Conservation (phyloP, 1,140 invertebrate genomes). For the Nylanderia fulva region DNA sequence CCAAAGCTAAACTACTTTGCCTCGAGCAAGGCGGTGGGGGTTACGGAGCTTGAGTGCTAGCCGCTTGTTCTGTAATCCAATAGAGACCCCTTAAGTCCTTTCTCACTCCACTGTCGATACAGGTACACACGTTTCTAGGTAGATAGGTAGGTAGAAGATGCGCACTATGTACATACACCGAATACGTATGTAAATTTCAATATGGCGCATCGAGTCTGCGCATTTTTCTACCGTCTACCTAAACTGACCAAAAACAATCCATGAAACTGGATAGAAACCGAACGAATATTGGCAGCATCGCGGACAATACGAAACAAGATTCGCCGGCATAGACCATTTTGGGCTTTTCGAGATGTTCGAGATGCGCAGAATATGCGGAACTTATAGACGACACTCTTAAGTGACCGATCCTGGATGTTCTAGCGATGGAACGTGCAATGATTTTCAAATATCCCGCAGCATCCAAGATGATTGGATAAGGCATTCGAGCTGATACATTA, state of each 20-base stretch:
- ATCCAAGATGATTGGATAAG: slow-evolving; percentile 45
- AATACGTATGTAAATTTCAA: slow-evolving; percentile 77
- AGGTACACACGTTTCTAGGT: slow-evolving; percentile 59
- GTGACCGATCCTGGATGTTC: slow-evolving; percentile 21
- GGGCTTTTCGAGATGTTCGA: slow-evolving; percentile 11
- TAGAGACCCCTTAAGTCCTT: slow-evolving; percentile 80
- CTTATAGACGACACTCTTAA: slow-evolving; percentile 20
- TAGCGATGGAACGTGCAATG: slow-evolving; percentile 33
- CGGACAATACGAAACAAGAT: not conserved
- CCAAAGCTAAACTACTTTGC: slow-evolving; percentile 80
- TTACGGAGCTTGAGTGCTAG: slow-evolving; percentile 78
- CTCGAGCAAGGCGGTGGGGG: slow-evolving; percentile 68
- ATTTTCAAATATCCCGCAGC: slow-evolving; percentile 40
- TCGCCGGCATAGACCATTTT: not conserved
- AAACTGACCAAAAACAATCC: slow-evolving; percentile 63
- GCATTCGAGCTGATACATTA: slow-evolving; percentile 43
- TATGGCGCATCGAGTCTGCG: slow-evolving; percentile 70
- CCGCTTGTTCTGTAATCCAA: slow-evolving; percentile 81
- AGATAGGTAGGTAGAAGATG: no score
- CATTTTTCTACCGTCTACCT: slow-evolving; percentile 55
- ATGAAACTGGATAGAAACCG: not conserved
- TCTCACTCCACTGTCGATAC: slow-evolving; percentile 62
- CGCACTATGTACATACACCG: slow-evolving; percentile 49
- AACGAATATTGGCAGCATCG: not conserved
- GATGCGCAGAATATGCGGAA: slow-evolving; percentile 34